These are phyloP conservation scores for Arnoldichthys spilopterus DNA, from an alignment of 2,797 vertebrate genomes.

Conservation along the genomic window DNA sequence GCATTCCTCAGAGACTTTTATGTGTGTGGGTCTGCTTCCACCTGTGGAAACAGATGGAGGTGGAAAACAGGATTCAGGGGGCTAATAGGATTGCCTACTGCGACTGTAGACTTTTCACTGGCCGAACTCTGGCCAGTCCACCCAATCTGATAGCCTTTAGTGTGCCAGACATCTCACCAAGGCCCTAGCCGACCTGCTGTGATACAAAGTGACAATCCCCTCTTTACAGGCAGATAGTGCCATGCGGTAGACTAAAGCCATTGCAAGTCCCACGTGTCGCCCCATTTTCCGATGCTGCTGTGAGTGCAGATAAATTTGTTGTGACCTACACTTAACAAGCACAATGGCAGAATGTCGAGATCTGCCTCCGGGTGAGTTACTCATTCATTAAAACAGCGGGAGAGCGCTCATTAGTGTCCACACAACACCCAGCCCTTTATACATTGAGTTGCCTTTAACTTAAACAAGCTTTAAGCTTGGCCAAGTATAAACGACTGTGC, in stretches of 20 bases:
- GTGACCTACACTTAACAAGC: conserved; percentile 43
- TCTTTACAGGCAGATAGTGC: conserved; percentile 33
- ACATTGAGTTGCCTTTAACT: background rate
- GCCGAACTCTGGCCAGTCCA: conserved; percentile 22
- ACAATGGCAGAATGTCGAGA: conserved; percentile 27
- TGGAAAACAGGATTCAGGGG: conserved; percentile 68
- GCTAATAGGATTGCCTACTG: conserved; percentile 75
- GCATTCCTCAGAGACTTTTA: conserved; percentile 10
- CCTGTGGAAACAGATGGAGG: conserved; percentile 73
- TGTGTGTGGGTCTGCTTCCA: conserved; percentile 37
- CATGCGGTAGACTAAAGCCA: background rate
- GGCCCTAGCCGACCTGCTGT: conserved; percentile 9
- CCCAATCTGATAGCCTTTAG: conserved; percentile 29
- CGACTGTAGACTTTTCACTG: conserved; percentile 58
- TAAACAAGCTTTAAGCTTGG: conserved; percentile 2
- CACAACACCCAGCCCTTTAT: background rate
- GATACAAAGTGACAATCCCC: conserved; percentile 37
- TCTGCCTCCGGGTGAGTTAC: conserved; percentile 28
- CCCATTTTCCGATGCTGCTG: background rate
- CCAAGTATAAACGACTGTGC: background rate
- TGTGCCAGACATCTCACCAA: conserved; percentile 21
- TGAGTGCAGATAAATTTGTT: conserved; percentile 32
- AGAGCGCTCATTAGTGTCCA: conserved; percentile 39
- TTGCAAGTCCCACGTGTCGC: background rate
- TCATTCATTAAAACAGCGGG: conserved; percentile 42